Evolutionary conservation across 1,140 invertebrate species (phyloP).

Genomic region (Drosophila orosa): DNA sequence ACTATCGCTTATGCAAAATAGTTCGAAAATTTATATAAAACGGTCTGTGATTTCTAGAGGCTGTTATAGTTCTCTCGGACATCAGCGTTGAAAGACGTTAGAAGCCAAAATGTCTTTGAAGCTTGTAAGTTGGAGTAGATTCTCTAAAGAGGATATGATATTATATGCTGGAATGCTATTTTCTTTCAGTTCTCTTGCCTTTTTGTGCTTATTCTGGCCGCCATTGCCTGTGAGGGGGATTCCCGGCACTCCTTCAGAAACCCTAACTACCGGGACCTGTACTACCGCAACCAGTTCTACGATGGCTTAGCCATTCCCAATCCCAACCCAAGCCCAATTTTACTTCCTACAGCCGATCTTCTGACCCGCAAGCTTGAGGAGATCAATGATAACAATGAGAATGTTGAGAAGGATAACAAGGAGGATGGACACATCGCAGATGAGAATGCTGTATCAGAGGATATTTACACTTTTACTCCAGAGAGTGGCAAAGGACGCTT

Average conservation of each 20-base stretch:
- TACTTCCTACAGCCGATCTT: neutral
- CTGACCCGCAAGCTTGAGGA: neutral
- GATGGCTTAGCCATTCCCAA: neutral
- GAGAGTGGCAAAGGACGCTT: neutral
- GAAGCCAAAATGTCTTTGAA: conserved; percentile 54
- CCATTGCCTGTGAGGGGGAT: conserved; percentile 33
- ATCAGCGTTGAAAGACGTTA: neutral
- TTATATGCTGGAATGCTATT: neutral
- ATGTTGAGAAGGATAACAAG: neutral
- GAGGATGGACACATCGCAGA: neutral
- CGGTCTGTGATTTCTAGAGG: neutral
- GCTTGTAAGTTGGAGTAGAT: conserved; percentile 43
- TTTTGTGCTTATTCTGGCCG: conserved; percentile 38
- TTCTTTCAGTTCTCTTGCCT: conserved; percentile 45
- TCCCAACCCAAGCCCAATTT: neutral
- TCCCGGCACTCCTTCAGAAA: neutral
- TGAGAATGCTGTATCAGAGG: neutral
- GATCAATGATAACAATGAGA: neutral
- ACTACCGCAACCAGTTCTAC: conserved; percentile 51
- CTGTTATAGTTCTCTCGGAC: neutral
- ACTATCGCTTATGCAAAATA: conserved; percentile 47
- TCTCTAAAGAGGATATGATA: neutral
- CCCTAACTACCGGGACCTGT: neutral
- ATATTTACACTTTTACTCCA: neutral
- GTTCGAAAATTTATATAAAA: neutral